phyloP scores from a whole-genome alignment of 1,140 invertebrate genomes.

The Calephelis nemesis region DNA sequence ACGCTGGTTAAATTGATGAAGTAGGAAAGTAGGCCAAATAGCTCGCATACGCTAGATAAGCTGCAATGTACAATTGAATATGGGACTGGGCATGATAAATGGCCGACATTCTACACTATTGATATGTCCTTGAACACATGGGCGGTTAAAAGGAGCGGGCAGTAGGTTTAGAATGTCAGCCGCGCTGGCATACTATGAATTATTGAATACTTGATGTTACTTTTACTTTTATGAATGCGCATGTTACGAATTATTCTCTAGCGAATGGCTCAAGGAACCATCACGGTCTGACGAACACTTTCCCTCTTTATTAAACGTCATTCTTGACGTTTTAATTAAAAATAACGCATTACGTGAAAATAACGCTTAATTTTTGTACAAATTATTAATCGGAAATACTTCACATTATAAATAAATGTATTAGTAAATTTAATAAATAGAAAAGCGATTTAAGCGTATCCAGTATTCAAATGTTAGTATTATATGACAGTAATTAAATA shows the following conservation, averaged over 20 bases:
- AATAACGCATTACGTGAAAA: not conserved
- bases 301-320: conserved; percentile 43
- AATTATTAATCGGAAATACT: too few species aligned
- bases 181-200: conserved; percentile 28
- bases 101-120: conserved; percentile 56
- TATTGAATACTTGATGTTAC: conserved; percentile 37
- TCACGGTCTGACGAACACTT: conserved; percentile 58
- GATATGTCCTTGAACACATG: conserved; percentile 67
- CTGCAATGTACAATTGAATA: conserved; percentile 67
- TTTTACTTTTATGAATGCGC: conserved; percentile 44
- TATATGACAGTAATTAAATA: not conserved
- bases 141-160: conserved; percentile 35
- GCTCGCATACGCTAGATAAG: conserved; percentile 68
- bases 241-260: conserved; percentile 20
- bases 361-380: not conserved
- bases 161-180: conserved; percentile 32
- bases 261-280: conserved; percentile 41
- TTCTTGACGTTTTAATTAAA: conserved; percentile 21
- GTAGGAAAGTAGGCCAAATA: conserved; percentile 66
- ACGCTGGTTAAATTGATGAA: conserved; percentile 48
- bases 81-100: conserved; percentile 54
- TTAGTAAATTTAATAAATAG: not conserved
- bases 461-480: too few species aligned
- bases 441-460: not conserved
- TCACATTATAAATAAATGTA: not conserved